These are phyloP conservation scores for Himalopsyche tibetana DNA, from an alignment of 2,888 invertebrate species.

Conservation along the genomic window DNA sequence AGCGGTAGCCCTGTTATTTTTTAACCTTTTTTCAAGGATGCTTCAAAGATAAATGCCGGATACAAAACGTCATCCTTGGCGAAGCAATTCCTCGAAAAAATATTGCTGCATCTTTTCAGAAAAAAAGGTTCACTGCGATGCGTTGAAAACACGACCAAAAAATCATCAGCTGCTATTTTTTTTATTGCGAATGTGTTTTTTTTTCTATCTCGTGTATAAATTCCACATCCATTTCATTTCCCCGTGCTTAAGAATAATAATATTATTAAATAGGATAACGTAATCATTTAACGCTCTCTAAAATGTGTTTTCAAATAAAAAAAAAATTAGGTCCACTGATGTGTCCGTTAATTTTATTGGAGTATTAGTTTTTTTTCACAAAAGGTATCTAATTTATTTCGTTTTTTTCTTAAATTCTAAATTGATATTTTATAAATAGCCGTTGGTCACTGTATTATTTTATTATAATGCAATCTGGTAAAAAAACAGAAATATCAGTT, in stretches of 20 bases:
- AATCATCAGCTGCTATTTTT: slow-evolving; percentile 64
- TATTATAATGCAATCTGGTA: no score
- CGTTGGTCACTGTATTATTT: no score
- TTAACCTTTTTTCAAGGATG: slow-evolving; percentile 47
- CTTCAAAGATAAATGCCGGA: slow-evolving; percentile 63
- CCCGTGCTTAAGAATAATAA: slow-evolving; percentile 45
- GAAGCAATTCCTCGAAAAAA: slow-evolving; percentile 60
- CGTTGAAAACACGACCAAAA: slow-evolving; percentile 51
- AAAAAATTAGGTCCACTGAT: background rate
- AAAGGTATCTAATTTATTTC: no score
- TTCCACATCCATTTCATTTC: slow-evolving; percentile 57
- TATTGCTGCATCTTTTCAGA: slow-evolving; percentile 41
- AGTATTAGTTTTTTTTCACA: no score
- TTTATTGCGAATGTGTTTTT: slow-evolving; percentile 54
- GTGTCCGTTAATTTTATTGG: slow-evolving; percentile 23
- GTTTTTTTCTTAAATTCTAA: no score
- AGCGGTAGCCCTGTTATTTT: slow-evolving; percentile 46
- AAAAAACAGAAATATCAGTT: no score
- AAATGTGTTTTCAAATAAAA: background rate
- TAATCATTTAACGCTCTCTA: slow-evolving; percentile 52
- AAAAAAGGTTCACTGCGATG: slow-evolving; percentile 54
- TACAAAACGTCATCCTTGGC: slow-evolving; percentile 55
- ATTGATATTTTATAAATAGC: no score
- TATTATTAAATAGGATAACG: slow-evolving; percentile 46
- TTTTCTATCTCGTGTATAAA: slow-evolving; percentile 46